These are phyloP conservation scores for Helicoverpa assulta DNA, from an alignment of 2,888 invertebrate species.

Conservation along the genomic window DNA sequence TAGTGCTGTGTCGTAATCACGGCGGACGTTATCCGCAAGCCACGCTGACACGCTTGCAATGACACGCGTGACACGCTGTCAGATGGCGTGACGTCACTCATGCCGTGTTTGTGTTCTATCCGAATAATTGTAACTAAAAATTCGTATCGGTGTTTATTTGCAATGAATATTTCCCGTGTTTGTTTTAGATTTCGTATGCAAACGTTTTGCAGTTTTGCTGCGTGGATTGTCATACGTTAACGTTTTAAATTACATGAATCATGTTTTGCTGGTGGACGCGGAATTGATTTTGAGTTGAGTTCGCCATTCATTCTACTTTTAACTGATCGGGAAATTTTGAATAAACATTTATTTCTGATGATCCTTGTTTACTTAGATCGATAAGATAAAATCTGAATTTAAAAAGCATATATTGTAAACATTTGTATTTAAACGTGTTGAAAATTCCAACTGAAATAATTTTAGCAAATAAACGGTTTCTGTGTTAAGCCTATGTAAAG, in stretches of 20 bases:
- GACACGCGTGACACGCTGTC: constrained; percentile 58
- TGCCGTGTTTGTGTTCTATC: constrained; percentile 48
- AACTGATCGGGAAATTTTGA: not conserved
- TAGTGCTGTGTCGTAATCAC: constrained; percentile 49
- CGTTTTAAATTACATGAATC: not conserved
- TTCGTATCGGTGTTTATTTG: constrained; percentile 12
- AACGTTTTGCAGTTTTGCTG: constrained; percentile 3
- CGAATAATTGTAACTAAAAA: constrained; percentile 38
- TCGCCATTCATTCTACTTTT: not conserved
- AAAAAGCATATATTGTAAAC: constrained; percentile 6
- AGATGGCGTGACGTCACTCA: constrained; percentile 33
- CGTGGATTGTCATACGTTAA: constrained; percentile 1
- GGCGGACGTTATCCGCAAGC: constrained; percentile 55
- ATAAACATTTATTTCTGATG: not conserved
- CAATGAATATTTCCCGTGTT: constrained; percentile 3
- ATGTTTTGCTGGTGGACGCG: not conserved
- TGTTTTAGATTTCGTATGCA: not conserved
- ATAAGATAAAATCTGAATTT: not conserved
- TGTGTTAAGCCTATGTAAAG: constrained; percentile 37
- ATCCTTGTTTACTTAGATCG: constrained; percentile 1
- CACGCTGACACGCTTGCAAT: constrained; percentile 52
- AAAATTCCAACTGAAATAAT: constrained; percentile 35
- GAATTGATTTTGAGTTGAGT: constrained; percentile 1
- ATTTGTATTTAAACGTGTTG: constrained; percentile 10
- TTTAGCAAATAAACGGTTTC: constrained; percentile 34